Evolutionary conservation across 2,113 vertebrate species (phyloP).

Genomic region (Potamarius usumacintae): DNA sequence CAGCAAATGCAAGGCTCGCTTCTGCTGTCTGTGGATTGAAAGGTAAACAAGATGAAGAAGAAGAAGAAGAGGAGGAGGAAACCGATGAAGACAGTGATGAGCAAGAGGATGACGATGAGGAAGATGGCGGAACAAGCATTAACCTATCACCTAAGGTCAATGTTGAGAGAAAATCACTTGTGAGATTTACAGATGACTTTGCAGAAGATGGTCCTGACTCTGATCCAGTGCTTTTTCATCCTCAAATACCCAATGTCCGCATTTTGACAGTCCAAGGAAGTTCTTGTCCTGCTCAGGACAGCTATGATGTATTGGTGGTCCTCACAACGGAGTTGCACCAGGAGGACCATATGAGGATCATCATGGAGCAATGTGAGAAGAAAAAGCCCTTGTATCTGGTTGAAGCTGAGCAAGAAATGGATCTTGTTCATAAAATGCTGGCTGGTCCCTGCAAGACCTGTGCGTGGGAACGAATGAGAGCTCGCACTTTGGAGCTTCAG

Average conservation of each 20-base stretch:
- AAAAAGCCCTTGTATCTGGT: conserved; percentile 51
- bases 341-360: conserved; percentile 50
- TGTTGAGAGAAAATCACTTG: background rate
- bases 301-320: conserved; percentile 51
- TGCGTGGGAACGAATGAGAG: conserved; percentile 56
- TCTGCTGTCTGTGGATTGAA: conserved; percentile 34
- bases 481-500: conserved; percentile 48
- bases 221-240: conserved; percentile 33
- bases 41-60: background rate
- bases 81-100: conserved; percentile 17
- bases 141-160: background rate
- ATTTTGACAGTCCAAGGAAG: conserved; percentile 35
- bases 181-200: background rate
- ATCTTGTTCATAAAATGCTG: conserved; percentile 42
- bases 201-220: conserved; percentile 9
- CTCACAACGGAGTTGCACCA: conserved; percentile 47
- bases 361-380: conserved; percentile 40
- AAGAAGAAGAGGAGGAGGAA: background rate
- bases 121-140: background rate
- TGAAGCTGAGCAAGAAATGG: conserved; percentile 38
- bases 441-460: conserved; percentile 55
- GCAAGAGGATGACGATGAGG: background rate
- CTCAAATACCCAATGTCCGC: conserved; percentile 39
- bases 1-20: conserved; percentile 37
- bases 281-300: background rate